Evolutionary conservation across 1,140 invertebrate species (phyloP).

Genomic region (Copidosoma floridanum): DNA sequence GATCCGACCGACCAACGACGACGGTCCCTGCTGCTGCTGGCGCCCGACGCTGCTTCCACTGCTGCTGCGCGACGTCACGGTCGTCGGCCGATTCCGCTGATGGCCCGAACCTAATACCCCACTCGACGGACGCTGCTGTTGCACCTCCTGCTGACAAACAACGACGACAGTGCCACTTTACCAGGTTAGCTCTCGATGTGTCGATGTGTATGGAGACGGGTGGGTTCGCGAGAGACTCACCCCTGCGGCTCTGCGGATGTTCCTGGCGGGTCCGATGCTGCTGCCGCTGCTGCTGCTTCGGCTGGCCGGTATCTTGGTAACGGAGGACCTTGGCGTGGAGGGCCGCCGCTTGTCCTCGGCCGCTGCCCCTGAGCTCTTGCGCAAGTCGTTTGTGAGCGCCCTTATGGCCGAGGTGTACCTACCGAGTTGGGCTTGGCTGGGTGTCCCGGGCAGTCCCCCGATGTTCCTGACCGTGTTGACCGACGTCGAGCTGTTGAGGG

Average conservation of each 20-base stretch:
- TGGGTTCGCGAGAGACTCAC: slow-evolving; percentile 32
- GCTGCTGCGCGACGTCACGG: slow-evolving; percentile 65
- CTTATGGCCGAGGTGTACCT: slow-evolving; percentile 52
- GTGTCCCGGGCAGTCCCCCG: slow-evolving; percentile 57
- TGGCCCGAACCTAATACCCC: no score
- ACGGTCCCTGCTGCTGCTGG: slow-evolving; percentile 22
- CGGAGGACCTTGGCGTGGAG: slow-evolving; percentile 30
- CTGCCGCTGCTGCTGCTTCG: slow-evolving; percentile 72
- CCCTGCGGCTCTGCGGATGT: slow-evolving; percentile 37
- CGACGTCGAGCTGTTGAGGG: slow-evolving; percentile 77
- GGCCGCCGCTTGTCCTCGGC: slow-evolving; percentile 39
- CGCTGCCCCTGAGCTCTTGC: slow-evolving; percentile 35
- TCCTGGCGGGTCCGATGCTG: slow-evolving; percentile 58
- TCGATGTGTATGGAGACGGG: neutral
- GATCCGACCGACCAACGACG: slow-evolving; percentile 11
- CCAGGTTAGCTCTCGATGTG: neutral
- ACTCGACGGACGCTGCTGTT: neutral
- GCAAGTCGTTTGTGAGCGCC: slow-evolving; percentile 48
- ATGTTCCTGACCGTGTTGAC: slow-evolving; percentile 74
- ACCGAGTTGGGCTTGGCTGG: slow-evolving; percentile 45
- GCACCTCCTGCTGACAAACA: no score
- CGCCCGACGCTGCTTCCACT: slow-evolving; percentile 67
- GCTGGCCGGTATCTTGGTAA: slow-evolving; percentile 63
- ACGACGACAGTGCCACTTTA: no score
- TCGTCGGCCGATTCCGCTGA: slow-evolving; percentile 26